These are phyloP conservation scores for Phylloscopus trochiloides DNA, from an alignment of 2,113 vertebrate species.

Conservation along the genomic window DNA sequence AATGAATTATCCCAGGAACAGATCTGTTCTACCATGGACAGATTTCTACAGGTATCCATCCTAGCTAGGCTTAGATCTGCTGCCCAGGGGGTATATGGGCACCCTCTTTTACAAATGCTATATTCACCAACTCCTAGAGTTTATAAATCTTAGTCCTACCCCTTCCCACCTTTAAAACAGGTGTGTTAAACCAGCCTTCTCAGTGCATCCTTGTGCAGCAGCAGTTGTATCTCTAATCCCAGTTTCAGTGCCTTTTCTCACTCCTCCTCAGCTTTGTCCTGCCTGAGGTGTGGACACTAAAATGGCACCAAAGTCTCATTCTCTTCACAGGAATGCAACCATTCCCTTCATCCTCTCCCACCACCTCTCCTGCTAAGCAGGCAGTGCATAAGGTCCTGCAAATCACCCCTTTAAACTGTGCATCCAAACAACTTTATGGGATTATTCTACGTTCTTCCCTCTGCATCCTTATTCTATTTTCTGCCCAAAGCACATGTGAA, in stretches of 20 bases:
- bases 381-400: background rate
- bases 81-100: too few relatives aligned
- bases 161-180: background rate
- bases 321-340: background rate
- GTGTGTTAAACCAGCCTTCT: background rate
- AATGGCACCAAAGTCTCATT: background rate
- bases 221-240: background rate
- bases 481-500: background rate
- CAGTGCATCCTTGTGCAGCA: background rate
- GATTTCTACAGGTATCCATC: background rate
- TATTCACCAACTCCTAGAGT: background rate
- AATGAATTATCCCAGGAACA: background rate
- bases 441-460: background rate
- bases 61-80: background rate
- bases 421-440: fast-evolving
- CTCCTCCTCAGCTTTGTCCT: background rate
- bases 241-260: background rate
- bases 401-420: background rate
- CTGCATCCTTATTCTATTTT: background rate
- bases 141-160: background rate
- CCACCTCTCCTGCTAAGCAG: background rate
- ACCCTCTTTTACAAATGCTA: background rate
- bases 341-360: background rate
- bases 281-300: background rate
- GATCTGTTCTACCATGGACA: background rate